phyloP scores from a whole-genome alignment of 1,140 invertebrate species.

The Capitella teleta region DNA sequence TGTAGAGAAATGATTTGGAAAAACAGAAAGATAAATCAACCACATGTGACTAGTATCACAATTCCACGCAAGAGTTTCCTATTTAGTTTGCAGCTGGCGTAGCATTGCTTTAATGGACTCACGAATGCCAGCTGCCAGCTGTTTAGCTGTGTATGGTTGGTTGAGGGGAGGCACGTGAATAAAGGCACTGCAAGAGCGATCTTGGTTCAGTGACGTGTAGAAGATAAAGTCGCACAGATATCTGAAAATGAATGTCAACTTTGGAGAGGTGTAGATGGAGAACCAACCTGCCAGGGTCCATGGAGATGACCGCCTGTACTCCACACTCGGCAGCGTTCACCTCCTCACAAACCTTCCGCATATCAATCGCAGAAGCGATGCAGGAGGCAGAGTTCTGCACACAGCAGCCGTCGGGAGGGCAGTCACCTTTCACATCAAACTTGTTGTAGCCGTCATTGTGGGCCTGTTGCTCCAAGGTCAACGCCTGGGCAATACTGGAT shows the following conservation, averaged over 20 bases:
- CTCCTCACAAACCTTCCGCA: constrained; percentile 34
- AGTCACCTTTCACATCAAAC: constrained; percentile 30
- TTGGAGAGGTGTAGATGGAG: neutral
- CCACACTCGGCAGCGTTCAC: constrained; percentile 30
- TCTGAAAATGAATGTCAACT: constrained; percentile 18
- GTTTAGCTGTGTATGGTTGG: constrained; percentile 28
- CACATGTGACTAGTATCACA: no score
- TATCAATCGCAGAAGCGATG: constrained; percentile 36
- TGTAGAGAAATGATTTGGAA: no score
- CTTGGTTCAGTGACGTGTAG: constrained; percentile 42
- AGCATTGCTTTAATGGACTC: constrained; percentile 28
- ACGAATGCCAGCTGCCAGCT: constrained; percentile 29
- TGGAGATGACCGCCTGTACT: constrained; percentile 37
- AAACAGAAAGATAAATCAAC: no score
- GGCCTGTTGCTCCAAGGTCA: constrained; percentile 43
- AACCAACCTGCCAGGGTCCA: constrained; percentile 40
- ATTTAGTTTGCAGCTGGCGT: no score
- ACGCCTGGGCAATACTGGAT: constrained; percentile 41
- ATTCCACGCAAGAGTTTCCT: no score
- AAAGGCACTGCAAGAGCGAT: constrained; percentile 41
- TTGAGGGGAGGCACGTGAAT: constrained; percentile 46
- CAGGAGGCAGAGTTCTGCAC: constrained; percentile 25
- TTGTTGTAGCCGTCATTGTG: constrained; percentile 42
- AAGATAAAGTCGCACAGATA: constrained; percentile 49
- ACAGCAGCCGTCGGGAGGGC: constrained; percentile 28